A percentile compares a stretch with the other conserved stretches of the same genome.
Conservation (phyloP, 2,113 vertebrate species). For the Trogon melanurus region DNA sequence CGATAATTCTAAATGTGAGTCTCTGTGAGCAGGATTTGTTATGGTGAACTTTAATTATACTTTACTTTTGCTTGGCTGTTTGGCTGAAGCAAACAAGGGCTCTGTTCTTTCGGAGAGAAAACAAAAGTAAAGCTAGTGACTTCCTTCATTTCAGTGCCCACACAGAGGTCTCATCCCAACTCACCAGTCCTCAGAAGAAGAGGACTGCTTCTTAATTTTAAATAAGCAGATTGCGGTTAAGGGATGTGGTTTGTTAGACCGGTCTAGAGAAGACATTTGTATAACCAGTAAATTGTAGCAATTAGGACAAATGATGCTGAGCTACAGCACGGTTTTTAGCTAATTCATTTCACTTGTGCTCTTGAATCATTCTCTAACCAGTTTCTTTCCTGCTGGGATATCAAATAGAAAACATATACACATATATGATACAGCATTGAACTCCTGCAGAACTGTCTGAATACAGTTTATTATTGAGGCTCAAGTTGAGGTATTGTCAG, state of each 20-base stretch:
- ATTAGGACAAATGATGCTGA: not conserved
- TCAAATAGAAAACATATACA: too few species aligned
- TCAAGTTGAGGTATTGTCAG: not conserved
- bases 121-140: slow-evolving; percentile 28
- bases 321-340: not conserved
- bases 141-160: not conserved
- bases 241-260: not conserved
- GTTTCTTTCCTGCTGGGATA: not conserved
- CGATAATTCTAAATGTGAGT: slow-evolving; percentile 20
- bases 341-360: not conserved
- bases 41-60: slow-evolving; percentile 40
- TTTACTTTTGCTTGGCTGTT: slow-evolving; percentile 35
- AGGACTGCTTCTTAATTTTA: not conserved
- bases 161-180: not conserved
- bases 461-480: not conserved
- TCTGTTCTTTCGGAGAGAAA: slow-evolving; percentile 29
- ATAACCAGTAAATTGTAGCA: not conserved
- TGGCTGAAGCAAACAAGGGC: slow-evolving; percentile 43
- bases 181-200: not conserved
- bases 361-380: not conserved
- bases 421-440: not conserved
- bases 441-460: not conserved
- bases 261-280: not conserved
- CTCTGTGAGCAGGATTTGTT: slow-evolving; percentile 34
- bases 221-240: not conserved